Evolutionary conservation across 2,888 invertebrate genomes (phyloP), one percentile per base, ranked within the genome.

Genomic region (Germaria angustata): DNA sequence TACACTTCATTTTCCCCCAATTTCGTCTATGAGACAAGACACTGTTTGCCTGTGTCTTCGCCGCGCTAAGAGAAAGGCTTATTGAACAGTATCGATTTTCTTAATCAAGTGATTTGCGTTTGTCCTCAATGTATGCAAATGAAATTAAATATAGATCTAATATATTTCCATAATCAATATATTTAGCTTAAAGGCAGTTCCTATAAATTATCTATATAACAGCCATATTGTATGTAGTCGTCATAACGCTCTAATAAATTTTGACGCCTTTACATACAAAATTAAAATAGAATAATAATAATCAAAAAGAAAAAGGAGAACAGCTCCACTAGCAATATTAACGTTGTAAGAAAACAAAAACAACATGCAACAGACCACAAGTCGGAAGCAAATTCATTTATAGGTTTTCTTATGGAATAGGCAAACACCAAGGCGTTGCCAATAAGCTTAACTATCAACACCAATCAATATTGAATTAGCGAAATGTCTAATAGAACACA

Each of bases 221-320:
- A 76, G 86, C 86, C 85, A 84, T 85, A 85, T 81, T 84, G 66
- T 11, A 32, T 85, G 84, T 86, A 72, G 76, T 71, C 87, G 76
- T 71, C 87, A 86, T 85, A 86, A 86, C 85, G 87, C 86, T 85
- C 86, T 87, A 88, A 88, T 88, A 86, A 86, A 87, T 88, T 86
- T 84, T 66, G 76, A 89, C 88, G 87, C 86, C 88, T 88, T 84
- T 85, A 79, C 77, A 85, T 61, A 77, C 69, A 82, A 72, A 76
- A 72, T 46, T 57, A 65, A 46, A 63, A 59, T 66, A 46, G 46
- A 28, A 63, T 4, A 66, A 49, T 32, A 46, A 63, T 20, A 57
- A 51, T 20, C 41, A 6, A 36, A 71, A 59, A 36, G 39, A 41
- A 76, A 66, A 69, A 77, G 61, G 34, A 61, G 44, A 53, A 77